Evolutionary conservation across 2,888 invertebrate genomes (phyloP), one percentile per base, ranked within the genome.

Genomic region (Archaeoteleia sp.): DNA sequence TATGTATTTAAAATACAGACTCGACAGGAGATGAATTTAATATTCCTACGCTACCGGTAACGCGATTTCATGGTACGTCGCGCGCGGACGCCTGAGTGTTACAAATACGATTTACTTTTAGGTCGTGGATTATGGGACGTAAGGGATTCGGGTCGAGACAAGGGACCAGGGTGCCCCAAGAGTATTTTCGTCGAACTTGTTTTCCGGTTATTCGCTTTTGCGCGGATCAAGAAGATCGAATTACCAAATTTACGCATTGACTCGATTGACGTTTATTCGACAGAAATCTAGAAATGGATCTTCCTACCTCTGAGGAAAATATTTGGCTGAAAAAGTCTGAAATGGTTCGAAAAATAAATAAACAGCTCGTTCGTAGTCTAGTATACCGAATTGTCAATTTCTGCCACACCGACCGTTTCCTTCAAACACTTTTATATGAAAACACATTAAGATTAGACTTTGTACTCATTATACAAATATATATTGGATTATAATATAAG

Each of bases 41-140:
- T 82, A 82, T 82, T 81, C 79, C 51, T 71, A 74, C 17, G 35
- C 75, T 76, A 76, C 69, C 68, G 72, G 72, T 84, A 83, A 84
- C 74, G 71, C 77, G 81, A 84, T 84, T 84, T 82, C 73, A 82
- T 77, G 78, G 76, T 67, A 77, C 76, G 78, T 76, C 78, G 74
- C 73, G 57, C 71, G 27, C 37, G 60, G 43, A 66, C 48, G 53
- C 13, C 23, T 49, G 51, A 55, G 55, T 55, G 35, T 61, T 55
- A 67, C 61, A 67, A 60, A 60, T 67, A 55, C 60, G 61, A 67
- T 67, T 67, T 61, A 34, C 60, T 65, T 57, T 51, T 53, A 40
- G 57, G 54, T 61, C 55, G 55, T 48, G 49, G 43, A 60, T 61
- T 67, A 67, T 39, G 55, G 55, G 45, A 51, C 65, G 45, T 51